Conservation (phyloP, 1,140 invertebrate species). For the Chironomus striatipennis region DNA sequence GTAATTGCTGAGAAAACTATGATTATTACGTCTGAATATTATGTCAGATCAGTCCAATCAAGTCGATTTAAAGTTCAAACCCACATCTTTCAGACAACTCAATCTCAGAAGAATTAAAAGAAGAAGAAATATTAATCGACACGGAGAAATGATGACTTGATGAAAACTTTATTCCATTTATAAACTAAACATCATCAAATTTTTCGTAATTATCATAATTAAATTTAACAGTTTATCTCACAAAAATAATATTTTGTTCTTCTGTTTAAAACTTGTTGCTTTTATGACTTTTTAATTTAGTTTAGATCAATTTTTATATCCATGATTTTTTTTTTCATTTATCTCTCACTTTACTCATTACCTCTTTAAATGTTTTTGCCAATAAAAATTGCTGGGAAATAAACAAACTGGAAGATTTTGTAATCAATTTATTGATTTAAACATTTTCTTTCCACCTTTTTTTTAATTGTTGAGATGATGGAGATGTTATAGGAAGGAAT, state of each 20-base stretch:
- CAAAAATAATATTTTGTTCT: neutral
- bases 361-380: neutral
- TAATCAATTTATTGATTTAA: neutral
- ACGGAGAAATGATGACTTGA: neutral
- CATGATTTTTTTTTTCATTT: neutral
- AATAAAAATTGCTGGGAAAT: neutral
- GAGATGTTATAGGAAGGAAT: too few relatives aligned
- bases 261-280: neutral
- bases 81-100: too few relatives aligned
- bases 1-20: too few relatives aligned
- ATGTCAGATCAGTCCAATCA: too few relatives aligned
- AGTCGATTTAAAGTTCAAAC: too few relatives aligned
- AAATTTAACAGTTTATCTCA: neutral
- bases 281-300: conserved; percentile 6
- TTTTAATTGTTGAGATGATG: neutral
- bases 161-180: conserved; percentile 9
- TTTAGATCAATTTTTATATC: neutral
- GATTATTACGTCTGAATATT: too few relatives aligned
- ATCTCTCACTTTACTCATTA: neutral
- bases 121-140: neutral
- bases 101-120: too few relatives aligned
- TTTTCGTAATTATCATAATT: neutral
- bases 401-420: neutral
- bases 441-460: neutral
- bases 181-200: conserved; percentile 10